These are phyloP conservation scores for Progne subis DNA, from an alignment of 2,113 vertebrate species.

Conservation along the genomic window DNA sequence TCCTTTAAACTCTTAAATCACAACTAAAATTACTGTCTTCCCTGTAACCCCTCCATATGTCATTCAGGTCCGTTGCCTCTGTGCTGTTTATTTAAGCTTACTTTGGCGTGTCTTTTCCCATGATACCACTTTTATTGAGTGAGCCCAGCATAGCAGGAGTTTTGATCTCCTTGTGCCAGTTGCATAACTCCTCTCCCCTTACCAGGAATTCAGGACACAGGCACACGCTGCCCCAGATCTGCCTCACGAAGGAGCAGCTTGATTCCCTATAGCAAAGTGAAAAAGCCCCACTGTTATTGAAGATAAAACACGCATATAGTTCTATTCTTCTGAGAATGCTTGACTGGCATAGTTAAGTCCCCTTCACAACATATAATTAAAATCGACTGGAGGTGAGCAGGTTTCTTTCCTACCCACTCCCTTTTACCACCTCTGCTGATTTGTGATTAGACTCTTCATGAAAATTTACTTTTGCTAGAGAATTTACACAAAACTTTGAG, in stretches of 20 bases:
- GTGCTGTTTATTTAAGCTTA: background rate
- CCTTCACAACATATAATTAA: background rate
- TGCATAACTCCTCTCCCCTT: background rate
- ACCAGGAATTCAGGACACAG: background rate
- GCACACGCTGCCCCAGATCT: background rate
- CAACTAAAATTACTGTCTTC: background rate
- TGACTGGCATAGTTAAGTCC: background rate
- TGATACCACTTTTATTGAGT: background rate
- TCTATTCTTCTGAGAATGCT: background rate
- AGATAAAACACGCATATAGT: background rate
- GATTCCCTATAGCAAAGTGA: background rate
- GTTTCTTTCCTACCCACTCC: background rate
- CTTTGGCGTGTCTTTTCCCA: background rate
- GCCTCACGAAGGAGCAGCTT: background rate
- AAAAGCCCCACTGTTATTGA: fast-evolving
- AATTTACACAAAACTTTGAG: background rate
- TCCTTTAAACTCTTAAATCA: background rate
- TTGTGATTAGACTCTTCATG: background rate
- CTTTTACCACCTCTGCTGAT: background rate
- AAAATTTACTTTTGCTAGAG: background rate
- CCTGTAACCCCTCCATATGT: background rate
- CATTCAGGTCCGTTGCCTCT: background rate
- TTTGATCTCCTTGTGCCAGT: background rate
- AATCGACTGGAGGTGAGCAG: background rate
- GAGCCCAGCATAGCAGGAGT: background rate